Percentiles rank a stretch among this genome's conserved stretches.
Conservation (phyloP, 2,888 invertebrate genomes). For the Cancer borealis region DNA sequence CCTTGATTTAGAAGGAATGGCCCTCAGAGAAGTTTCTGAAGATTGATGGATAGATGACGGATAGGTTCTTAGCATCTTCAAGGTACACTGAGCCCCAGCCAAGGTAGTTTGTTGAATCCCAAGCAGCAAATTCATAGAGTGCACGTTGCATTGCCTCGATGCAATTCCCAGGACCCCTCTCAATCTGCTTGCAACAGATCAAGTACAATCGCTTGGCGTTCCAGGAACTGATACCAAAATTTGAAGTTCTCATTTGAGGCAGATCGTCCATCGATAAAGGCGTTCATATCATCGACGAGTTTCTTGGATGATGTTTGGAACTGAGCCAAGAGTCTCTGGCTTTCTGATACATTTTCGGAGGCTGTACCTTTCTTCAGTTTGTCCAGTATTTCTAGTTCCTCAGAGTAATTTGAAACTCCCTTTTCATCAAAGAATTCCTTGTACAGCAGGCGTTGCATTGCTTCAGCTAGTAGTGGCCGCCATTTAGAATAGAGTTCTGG, state of each 20-base stretch:
- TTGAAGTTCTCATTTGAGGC: constrained; percentile 27
- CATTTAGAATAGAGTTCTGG: constrained; percentile 7
- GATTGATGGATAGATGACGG: constrained; percentile 27
- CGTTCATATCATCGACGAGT: neutral
- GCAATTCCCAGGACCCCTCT: too few relatives aligned
- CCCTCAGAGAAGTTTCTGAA: neutral
- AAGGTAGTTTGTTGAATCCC: neutral
- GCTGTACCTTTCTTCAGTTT: constrained; percentile 25
- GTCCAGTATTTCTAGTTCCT: neutral
- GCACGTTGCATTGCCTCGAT: too few relatives aligned
- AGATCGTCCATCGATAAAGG: constrained; percentile 10
- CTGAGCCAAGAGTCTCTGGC: neutral
- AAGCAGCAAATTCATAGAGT: too few relatives aligned
- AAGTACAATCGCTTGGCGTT: too few relatives aligned
- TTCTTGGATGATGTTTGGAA: neutral
- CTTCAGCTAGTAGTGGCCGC: neutral
- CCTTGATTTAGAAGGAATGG: neutral
- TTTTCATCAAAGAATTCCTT: constrained; percentile 22
- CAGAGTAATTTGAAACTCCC: neutral
- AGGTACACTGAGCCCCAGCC: neutral
- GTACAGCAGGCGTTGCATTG: constrained; percentile 20
- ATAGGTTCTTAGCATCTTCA: neutral
- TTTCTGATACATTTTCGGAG: neutral
- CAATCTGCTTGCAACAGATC: too few relatives aligned
- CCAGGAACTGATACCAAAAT: too few relatives aligned